Conservation (phyloP, 2,888 invertebrate genomes). For the Cantharis flavilabris region DNA sequence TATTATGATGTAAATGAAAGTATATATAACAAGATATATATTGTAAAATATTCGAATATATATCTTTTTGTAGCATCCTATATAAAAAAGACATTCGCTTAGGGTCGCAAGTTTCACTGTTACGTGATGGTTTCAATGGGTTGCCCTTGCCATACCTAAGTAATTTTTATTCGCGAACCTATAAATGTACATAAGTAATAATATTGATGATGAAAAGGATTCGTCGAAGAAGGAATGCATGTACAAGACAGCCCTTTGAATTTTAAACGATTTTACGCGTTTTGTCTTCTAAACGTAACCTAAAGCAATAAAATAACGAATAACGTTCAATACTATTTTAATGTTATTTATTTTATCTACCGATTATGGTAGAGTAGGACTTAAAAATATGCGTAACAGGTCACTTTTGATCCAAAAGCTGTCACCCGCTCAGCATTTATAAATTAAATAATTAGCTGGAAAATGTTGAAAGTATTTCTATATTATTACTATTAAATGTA, state of each 20-base stretch:
- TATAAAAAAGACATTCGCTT: slow-evolving; percentile 49
- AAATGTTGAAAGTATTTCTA: slow-evolving; percentile 55
- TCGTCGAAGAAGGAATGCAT: slow-evolving; percentile 8
- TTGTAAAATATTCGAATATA: slow-evolving; percentile 19
- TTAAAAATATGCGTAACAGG: slow-evolving; percentile 43
- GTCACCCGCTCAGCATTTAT: slow-evolving; percentile 57
- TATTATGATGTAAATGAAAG: slow-evolving; percentile 52
- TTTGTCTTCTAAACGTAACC: slow-evolving; percentile 57
- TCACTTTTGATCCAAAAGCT: slow-evolving; percentile 54
- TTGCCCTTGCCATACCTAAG: slow-evolving; percentile 23
- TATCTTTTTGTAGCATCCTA: slow-evolving; percentile 56
- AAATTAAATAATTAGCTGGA: slow-evolving; percentile 52
- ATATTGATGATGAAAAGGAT: neutral
- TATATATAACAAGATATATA: slow-evolving; percentile 54
- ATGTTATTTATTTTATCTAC: slow-evolving; percentile 29
- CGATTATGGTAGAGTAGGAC: slow-evolving; percentile 17
- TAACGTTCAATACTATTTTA: slow-evolving; percentile 43
- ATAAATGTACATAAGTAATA: neutral
- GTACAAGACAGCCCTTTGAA: slow-evolving; percentile 24
- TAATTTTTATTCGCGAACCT: neutral
- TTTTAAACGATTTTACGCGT: slow-evolving; percentile 31
- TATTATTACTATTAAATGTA: slow-evolving; percentile 49
- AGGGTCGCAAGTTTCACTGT: slow-evolving; percentile 55
- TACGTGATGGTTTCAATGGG: slow-evolving; percentile 45
- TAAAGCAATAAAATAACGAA: slow-evolving; percentile 58